Percentiles rank a stretch among this genome's conserved stretches.
Conservation (phyloP, 2,113 vertebrate species). For the Spea multiplicata region DNA sequence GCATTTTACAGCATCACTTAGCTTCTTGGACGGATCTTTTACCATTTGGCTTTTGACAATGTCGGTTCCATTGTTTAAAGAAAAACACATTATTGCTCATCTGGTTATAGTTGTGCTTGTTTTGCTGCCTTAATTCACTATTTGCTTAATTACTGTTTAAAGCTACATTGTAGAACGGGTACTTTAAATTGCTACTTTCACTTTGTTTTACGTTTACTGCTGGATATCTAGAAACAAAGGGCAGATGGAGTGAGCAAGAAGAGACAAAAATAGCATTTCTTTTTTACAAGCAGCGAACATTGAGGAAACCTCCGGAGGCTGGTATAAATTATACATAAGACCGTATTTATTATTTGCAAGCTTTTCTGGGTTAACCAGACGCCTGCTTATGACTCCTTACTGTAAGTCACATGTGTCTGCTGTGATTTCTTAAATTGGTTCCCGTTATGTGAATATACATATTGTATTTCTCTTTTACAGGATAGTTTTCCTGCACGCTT, state of each 20-base stretch:
- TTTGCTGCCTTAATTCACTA: background rate
- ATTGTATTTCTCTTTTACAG: constrained; percentile 59
- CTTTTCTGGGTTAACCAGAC: constrained; percentile 1
- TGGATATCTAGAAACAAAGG: constrained; percentile 12
- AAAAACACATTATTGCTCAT: no score
- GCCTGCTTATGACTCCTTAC: background rate
- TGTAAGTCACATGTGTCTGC: background rate
- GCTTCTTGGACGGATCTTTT: no score
- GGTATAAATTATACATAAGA: constrained; percentile 28
- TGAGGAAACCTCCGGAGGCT: background rate
- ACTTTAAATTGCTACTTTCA: constrained; percentile 13
- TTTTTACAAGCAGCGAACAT: constrained; percentile 11
- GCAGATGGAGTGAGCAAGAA: constrained; percentile 1
- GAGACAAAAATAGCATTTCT: constrained; percentile 30
- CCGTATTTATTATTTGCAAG: constrained; percentile 12
- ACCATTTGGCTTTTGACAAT: no score
- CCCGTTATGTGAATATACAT: background rate
- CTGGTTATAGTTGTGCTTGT: background rate
- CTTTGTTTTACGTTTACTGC: constrained; percentile 4
- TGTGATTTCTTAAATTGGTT: background rate
- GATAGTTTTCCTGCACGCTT: constrained; percentile 97
- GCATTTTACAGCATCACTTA: no score
- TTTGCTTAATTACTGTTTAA: constrained; percentile 30
- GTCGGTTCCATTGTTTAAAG: no score
- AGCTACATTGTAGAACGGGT: background rate